Conservation (phyloP, 1,140 invertebrate species). For the Anadara kagoshimensis region DNA sequence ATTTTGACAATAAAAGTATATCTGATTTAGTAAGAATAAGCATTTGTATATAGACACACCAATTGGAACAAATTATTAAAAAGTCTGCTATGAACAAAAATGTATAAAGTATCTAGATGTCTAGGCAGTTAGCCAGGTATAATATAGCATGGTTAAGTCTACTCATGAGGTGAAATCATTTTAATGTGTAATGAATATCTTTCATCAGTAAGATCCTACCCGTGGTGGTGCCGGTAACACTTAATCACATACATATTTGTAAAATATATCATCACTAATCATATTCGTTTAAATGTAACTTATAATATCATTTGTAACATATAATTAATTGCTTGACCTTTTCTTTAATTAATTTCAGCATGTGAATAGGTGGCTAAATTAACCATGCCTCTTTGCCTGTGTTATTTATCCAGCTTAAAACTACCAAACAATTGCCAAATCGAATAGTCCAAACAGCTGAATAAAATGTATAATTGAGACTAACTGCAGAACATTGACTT, state of each 20-base stretch:
- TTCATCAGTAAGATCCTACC: conserved; percentile 9
- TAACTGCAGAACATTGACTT: too few relatives aligned
- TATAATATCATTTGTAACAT: neutral
- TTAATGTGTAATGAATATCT: neutral
- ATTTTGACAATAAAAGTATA: too few relatives aligned
- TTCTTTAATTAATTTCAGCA: neutral
- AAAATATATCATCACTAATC: neutral
- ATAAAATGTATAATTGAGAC: too few relatives aligned
- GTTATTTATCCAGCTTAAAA: neutral
- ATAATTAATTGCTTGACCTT: neutral
- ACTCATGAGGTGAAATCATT: neutral
- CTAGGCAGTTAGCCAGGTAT: conserved; percentile 10
- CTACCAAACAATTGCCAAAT: too few relatives aligned
- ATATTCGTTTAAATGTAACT: neutral
- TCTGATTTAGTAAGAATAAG: too few relatives aligned
- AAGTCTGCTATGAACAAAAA: too few relatives aligned
- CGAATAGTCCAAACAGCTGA: too few relatives aligned
- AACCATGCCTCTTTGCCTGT: conserved; percentile 8
- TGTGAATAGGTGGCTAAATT: conserved; percentile 14
- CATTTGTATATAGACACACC: too few relatives aligned
- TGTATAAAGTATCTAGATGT: too few relatives aligned
- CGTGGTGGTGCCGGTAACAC: conserved; percentile 15
- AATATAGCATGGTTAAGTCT: conserved; percentile 11
- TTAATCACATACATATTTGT: conserved; percentile 2
- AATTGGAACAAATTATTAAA: too few relatives aligned